phyloP scores from a whole-genome alignment of 2,797 vertebrate species.

The Syngnathus rostellatus region DNA sequence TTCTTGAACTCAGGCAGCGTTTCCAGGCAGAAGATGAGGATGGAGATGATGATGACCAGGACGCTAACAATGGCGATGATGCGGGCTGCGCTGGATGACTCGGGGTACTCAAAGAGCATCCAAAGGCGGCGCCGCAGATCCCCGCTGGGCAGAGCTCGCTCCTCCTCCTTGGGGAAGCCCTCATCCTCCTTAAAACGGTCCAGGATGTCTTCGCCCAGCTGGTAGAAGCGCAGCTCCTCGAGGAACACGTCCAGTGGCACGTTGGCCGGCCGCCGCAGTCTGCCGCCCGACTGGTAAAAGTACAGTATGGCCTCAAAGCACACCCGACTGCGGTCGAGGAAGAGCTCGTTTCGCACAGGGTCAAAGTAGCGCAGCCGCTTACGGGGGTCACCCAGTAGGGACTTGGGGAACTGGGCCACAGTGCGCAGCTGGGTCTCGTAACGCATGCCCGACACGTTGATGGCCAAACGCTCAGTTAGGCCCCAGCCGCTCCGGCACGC shows the following conservation, averaged over 20 bases:
- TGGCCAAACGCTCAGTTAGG: constrained; percentile 74
- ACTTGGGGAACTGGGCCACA: constrained; percentile 83
- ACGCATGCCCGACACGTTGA: constrained; percentile 86
- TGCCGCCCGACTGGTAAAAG: constrained; percentile 89
- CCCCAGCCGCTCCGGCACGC: constrained; percentile 52
- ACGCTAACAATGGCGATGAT: constrained; percentile 89
- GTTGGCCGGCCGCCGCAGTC: constrained; percentile 79
- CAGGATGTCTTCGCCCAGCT: constrained; percentile 78
- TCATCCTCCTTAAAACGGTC: constrained; percentile 83
- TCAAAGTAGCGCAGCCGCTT: constrained; percentile 83
- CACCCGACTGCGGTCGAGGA: constrained; percentile 84
- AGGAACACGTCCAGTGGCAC: constrained; percentile 87
- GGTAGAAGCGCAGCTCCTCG: constrained; percentile 89
- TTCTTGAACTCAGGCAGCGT: constrained; percentile 86
- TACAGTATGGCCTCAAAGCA: constrained; percentile 92
- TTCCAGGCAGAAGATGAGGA: constrained; percentile 94
- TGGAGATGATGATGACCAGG: constrained; percentile 90
- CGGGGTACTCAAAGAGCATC: constrained; percentile 90
- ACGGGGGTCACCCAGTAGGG: constrained; percentile 80
- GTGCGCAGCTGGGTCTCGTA: constrained; percentile 87
- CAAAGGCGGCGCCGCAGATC: constrained; percentile 74
- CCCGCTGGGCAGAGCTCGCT: constrained; percentile 69
- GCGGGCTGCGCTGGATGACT: constrained; percentile 80
- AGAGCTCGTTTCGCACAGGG: constrained; percentile 80
- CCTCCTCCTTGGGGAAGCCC: constrained; percentile 77